Base-by-base conservation (phyloP, 1,140 invertebrate species). In the Drosophila pseudoananassae region DNA sequence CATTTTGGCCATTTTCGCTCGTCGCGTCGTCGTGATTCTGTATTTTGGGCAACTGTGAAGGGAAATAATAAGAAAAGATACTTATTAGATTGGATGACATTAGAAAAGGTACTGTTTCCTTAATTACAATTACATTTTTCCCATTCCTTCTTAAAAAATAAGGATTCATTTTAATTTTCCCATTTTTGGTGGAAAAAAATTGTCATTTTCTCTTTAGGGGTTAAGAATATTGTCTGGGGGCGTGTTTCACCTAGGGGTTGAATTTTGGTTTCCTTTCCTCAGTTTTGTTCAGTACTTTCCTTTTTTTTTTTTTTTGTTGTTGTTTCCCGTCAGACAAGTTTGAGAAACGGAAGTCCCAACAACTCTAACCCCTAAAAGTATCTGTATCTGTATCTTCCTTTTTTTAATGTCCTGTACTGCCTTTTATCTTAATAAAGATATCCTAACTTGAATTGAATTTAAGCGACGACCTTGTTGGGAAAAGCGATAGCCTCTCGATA, bases 1-100 rank as follows among this genome's bases (percentile, higher is more conserved):
- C 94, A 94, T 94, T 92, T 93, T 93, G 76, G 93, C 93, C 93
- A 93, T 93, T 78, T 90, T 87, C 61, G 87, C 83, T 73, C 88
- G 88, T 90, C 88, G 88, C 88, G 88, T 90, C 88, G 88, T 90
- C 80, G 83, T 89, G 84, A 74, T 83, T 78, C 68, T 57, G 51
- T 76, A 82, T 73, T 57, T 88, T 83, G 72, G 15, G 15, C 15
- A 74, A 76, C 83, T 88, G 83, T 0, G 79, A 88, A 31, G 7
- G 20, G 4, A 45, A 36, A 0, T 47, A 5, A 46, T 3, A 27
- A 10, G 8, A 55, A 43, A 3, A 40, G n/a, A 7, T 29, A 51
- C 12, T 12, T 12, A 4, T 74, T 45, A 75, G 10, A 12, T 43
- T 14, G 1, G 38, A 15, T 43, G 9, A 6, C n/a, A 43, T 6